These are phyloP conservation scores for Tarsius wallacei DNA, from an alignment of 2,797 vertebrate genomes.

Conservation along the genomic window DNA sequence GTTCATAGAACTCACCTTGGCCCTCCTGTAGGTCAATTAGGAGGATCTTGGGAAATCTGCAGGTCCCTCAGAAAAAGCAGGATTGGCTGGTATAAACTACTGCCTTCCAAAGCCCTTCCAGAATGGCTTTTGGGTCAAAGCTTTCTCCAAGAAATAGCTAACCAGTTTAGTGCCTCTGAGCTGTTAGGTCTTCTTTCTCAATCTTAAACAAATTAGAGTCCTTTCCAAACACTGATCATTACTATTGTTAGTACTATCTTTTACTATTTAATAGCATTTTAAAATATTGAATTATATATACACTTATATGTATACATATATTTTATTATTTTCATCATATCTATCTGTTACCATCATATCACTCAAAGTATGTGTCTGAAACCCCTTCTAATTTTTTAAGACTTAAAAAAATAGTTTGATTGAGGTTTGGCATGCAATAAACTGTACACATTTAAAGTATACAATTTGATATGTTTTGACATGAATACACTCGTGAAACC, in stretches of 20 bases:
- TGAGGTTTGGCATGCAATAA: not conserved
- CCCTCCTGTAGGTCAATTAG: not conserved
- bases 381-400: not conserved
- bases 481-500: not conserved
- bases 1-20: not conserved
- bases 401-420: not conserved
- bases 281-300: not conserved
- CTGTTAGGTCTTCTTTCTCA: not conserved
- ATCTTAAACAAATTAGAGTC: not conserved
- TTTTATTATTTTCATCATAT: constrained; percentile 2
- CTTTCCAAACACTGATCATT: not conserved
- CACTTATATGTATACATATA: not conserved
- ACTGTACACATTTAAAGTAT: not conserved
- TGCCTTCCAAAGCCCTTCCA: not conserved
- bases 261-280: not conserved
- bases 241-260: constrained; percentile 26
- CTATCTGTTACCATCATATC: not conserved
- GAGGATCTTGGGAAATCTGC: not conserved
- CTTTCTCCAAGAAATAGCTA: not conserved
- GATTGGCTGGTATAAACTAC: not conserved
- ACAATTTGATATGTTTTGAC: not conserved
- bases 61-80: not conserved
- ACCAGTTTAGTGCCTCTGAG: not conserved
- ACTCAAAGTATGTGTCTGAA: not conserved
- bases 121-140: not conserved